Evolutionary conservation across 2,797 vertebrate species (phyloP).

Genomic region (Chaetophractus vellerosus): DNA sequence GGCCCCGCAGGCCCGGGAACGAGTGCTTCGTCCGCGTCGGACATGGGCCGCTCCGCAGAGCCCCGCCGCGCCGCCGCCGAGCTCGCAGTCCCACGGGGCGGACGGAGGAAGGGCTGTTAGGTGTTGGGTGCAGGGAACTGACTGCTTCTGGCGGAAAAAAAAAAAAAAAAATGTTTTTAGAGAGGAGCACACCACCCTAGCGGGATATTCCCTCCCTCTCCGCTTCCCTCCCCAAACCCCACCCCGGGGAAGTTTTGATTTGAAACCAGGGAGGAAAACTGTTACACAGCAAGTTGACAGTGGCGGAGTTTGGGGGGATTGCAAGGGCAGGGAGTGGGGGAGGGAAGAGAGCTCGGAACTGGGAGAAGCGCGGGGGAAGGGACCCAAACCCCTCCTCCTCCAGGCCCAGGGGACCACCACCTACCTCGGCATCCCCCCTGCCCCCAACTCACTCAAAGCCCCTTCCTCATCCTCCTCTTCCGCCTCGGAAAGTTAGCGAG

Average conservation of each 20-base stretch:
- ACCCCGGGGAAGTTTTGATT: conserved; percentile 82
- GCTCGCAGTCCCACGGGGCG: conserved; percentile 84
- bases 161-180: background rate
- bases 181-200: conserved; percentile 65
- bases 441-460: background rate
- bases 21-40: conserved; percentile 93
- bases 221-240: conserved; percentile 76
- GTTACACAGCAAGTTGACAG: background rate
- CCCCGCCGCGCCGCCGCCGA: conserved; percentile 80
- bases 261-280: conserved; percentile 63
- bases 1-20: conserved; percentile 94
- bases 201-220: conserved; percentile 74
- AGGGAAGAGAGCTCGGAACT: background rate
- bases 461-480: conserved; percentile 63
- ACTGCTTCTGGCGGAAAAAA: conserved; percentile 63
- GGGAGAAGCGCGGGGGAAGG: background rate
- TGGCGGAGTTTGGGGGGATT: background rate
- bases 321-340: background rate
- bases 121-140: conserved; percentile 66
- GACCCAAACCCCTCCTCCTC: background rate
- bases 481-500: conserved; percentile 64
- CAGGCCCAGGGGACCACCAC: background rate
- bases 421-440: conserved; percentile 75
- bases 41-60: conserved; percentile 94
- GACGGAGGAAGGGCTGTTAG: conserved; percentile 76